Evolutionary conservation across 2,888 invertebrate species (phyloP), one percentile per base, ranked within the genome.

Genomic region (Eristalis pertinax): DNA sequence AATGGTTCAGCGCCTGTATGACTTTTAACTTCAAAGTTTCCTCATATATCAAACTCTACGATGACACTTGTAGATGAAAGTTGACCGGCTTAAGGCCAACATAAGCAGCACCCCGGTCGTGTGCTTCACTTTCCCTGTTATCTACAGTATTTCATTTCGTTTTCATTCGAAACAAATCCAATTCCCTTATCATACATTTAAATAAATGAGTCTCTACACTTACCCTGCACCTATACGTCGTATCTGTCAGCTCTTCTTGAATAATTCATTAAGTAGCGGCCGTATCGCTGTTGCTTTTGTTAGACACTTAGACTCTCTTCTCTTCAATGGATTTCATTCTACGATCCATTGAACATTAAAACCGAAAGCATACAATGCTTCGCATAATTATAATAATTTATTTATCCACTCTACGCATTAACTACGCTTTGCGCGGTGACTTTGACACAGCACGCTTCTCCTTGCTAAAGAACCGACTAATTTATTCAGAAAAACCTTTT

Each of bases 321-420:
- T n/a, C 15, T 3, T 41, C n/a, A 24, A 7, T 43, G 24, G 43
- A 58, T 69, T 80, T 63, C 35, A 56, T 74, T 65, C 35, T 63
- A 65, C 78, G 82, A 69, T 64, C 79, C 83, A 86, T 82, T 86
- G 74, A 86, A 75, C 86, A 86, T 70, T 78, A 82, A 29, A 86
- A 70, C 58, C 24, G 26, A 78, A 78, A 60, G 38, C 75, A 74
- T 22, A 75, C 70, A 32, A 68, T 43, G 22, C 24, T 43, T 60
- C 60, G 13, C 7, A 58, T 86, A 80, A 87, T 87, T 84, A 84
- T 69, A 72, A 72, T 84, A 87, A 87, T 86, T 86, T 82, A 86
- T 83, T 65, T 83, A 69, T 86, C 43, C 78, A 85, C 64, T 68
- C 77, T 64, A 76, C 62, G 81, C 64, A 58, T 77, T 35, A 81